Evolutionary conservation across 2,113 vertebrate genomes (phyloP).

Genomic region (Dermatemys mawii): DNA sequence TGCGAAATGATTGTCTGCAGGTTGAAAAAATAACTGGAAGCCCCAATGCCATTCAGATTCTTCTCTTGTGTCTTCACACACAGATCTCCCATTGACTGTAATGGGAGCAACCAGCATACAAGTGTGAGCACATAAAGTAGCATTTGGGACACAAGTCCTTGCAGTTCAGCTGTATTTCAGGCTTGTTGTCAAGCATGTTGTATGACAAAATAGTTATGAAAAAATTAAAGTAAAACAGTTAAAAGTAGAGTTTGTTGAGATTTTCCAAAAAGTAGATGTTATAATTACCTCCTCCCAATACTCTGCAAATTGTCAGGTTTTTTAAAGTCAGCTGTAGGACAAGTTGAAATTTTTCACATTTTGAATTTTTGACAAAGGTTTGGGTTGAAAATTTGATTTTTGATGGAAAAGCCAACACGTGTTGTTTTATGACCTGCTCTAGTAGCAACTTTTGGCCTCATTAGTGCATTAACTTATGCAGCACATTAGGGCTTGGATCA

Average conservation of each 20-base stretch:
- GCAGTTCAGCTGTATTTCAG: not conserved
- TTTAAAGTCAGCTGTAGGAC: no score
- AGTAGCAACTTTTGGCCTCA: not conserved
- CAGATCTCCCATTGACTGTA: not conserved
- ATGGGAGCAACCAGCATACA: not conserved
- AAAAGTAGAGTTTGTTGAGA: not conserved
- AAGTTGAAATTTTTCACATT: not conserved
- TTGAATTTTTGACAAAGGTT: not conserved
- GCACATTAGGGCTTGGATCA: not conserved
- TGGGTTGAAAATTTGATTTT: not conserved
- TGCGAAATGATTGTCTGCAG: not conserved
- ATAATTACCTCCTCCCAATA: not conserved
- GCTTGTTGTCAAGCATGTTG: not conserved
- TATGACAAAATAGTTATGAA: not conserved
- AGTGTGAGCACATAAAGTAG: not conserved
- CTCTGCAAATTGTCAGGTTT: no score
- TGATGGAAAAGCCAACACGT: accelerated
- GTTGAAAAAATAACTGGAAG: not conserved
- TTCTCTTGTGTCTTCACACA: not conserved
- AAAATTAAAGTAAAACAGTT: not conserved
- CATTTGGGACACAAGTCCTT: not conserved
- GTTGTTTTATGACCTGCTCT: not conserved
- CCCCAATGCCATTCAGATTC: not conserved
- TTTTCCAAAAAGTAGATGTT: not conserved
- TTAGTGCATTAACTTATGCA: not conserved